These are phyloP conservation scores for Hedychridium roseum DNA, from an alignment of 2,888 invertebrate genomes.

Conservation along the genomic window DNA sequence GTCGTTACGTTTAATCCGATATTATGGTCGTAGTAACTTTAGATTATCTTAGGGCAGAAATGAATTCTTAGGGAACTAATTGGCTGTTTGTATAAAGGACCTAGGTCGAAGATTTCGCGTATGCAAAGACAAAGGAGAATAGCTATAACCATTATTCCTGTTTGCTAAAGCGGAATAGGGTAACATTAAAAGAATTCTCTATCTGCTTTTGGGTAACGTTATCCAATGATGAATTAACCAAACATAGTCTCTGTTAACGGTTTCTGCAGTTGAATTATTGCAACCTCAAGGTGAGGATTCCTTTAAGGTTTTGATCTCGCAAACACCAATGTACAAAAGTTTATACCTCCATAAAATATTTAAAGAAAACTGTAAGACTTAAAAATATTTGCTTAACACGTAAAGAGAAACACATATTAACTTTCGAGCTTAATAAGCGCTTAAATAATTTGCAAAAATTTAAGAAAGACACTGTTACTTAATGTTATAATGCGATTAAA, in stretches of 20 bases:
- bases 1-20: slow-evolving; percentile 45
- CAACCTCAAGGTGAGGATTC: too few species aligned
- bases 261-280: slow-evolving; percentile 20
- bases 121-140: slow-evolving; percentile 42
- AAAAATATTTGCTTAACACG: too few species aligned
- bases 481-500: too few species aligned
- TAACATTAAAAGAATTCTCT: slow-evolving; percentile 42
- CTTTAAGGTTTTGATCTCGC: too few species aligned
- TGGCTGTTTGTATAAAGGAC: slow-evolving; percentile 44
- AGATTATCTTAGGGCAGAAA: slow-evolving; percentile 50
- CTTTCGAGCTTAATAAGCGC: too few species aligned
- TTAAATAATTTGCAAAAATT: too few species aligned
- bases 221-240: slow-evolving; percentile 28
- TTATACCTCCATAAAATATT: too few species aligned
- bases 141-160: slow-evolving; percentile 47
- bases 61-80: slow-evolving; percentile 53
- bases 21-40: slow-evolving; percentile 45
- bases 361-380: too few species aligned
- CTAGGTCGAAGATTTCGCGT: slow-evolving; percentile 41
- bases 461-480: too few species aligned
- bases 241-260: slow-evolving; percentile 23
- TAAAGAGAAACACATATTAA: too few species aligned
- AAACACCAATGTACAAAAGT: too few species aligned
- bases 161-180: slow-evolving; percentile 41
- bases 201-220: slow-evolving; percentile 32